These are phyloP conservation scores for Lasioglossum zephyrum DNA, from an alignment of 2,888 invertebrate genomes.

Conservation along the genomic window DNA sequence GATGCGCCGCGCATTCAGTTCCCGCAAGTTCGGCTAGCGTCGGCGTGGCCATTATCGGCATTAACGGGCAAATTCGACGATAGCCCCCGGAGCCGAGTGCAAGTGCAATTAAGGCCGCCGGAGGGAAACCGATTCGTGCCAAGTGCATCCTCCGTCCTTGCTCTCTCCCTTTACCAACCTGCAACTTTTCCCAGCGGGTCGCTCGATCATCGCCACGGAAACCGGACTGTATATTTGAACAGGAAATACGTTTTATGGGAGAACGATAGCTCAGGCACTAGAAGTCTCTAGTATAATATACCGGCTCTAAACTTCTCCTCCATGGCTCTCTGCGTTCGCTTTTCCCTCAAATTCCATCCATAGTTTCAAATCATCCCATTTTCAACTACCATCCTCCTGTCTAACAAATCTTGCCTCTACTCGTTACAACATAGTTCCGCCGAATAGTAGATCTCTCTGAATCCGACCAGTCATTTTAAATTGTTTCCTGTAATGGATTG, in stretches of 20 bases:
- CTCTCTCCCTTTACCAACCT: conserved; percentile 17
- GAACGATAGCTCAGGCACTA: background rate
- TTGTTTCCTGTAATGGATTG: background rate
- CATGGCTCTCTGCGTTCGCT: background rate
- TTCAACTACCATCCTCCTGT: background rate
- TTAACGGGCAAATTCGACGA: conserved; percentile 70
- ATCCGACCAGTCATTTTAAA: background rate
- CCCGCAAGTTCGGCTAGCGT: conserved; percentile 58
- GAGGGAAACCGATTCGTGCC: conserved; percentile 65
- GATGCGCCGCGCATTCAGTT: conserved; percentile 49
- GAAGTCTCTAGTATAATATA: background rate
- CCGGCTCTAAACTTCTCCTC: background rate
- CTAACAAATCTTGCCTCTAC: background rate
- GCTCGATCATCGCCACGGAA: background rate
- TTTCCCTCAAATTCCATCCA: background rate
- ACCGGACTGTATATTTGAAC: conserved; percentile 2
- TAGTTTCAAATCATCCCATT: background rate
- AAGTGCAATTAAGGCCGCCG: conserved; percentile 65
- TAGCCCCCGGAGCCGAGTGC: conserved; percentile 57
- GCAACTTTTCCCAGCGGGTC: conserved; percentile 15
- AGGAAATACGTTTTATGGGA: conserved; percentile 6
- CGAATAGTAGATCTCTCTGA: background rate
- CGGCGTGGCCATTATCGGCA: conserved; percentile 67
- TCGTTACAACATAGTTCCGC: background rate
- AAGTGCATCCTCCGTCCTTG: conserved; percentile 55